Conservation (phyloP, 1,140 invertebrate species). For the Hydropsyche tenuis region DNA sequence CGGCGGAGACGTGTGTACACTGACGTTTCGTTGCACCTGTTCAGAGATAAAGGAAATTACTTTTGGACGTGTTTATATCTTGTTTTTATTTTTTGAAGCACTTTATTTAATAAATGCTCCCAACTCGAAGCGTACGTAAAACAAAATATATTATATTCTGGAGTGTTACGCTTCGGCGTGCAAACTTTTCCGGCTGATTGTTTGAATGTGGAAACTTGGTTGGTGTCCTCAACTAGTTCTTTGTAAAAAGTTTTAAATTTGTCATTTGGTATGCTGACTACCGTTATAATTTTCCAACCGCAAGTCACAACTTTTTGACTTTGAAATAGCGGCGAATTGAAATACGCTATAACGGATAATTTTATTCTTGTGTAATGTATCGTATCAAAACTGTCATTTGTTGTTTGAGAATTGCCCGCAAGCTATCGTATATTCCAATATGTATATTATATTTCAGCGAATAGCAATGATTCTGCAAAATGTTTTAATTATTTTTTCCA, state of each 20-base stretch:
- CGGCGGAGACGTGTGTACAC: constrained; percentile 1
- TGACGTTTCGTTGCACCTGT: constrained; percentile 26
- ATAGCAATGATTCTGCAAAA: too few species aligned
- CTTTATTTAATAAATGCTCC: neutral
- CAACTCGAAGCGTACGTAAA: neutral
- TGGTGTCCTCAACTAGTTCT: neutral
- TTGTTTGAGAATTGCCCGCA: too few species aligned
- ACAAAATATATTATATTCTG: neutral
- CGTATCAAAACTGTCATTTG: too few species aligned
- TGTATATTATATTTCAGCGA: too few species aligned
- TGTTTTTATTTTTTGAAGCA: neutral
- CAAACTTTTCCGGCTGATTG: constrained; percentile 17
- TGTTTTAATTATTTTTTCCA: too few species aligned
- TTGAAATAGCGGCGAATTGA: neutral
- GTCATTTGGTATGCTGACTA: constrained; percentile 23
- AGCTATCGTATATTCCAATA: too few species aligned
- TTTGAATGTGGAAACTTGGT: constrained; percentile 20
- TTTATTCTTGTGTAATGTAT: too few species aligned
- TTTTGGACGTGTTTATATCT: neutral
- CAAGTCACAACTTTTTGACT: constrained; percentile 6
- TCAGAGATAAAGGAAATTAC: constrained; percentile 36
- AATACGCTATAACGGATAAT: neutral
- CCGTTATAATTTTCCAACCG: constrained; percentile 20
- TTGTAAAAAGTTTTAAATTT: constrained; percentile 27
- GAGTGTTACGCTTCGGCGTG: neutral